A percentile compares a stretch with the other conserved stretches of the same genome.
Conservation (phyloP, 2,888 invertebrate genomes). For the Clunio marinus region DNA sequence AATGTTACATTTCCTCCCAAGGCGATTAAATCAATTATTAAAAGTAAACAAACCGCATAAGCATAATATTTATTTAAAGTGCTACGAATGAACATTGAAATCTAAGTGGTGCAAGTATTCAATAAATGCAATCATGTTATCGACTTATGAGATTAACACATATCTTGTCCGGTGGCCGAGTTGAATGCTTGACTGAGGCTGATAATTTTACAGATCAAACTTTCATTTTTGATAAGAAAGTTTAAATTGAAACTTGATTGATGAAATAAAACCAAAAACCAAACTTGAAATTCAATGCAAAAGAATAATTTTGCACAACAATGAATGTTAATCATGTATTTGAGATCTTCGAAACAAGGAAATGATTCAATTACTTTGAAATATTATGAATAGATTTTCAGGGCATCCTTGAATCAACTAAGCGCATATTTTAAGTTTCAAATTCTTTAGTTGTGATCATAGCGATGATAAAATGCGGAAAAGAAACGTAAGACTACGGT, state of each 20-base stretch:
- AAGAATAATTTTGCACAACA: background rate
- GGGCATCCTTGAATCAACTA: slow-evolving; percentile 4
- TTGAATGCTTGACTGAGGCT: background rate
- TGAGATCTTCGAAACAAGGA: background rate
- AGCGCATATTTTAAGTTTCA: background rate
- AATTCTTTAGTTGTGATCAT: background rate
- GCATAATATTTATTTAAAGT: no score
- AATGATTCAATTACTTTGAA: slow-evolving; percentile 17
- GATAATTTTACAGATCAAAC: background rate
- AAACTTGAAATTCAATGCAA: background rate
- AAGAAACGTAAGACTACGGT: background rate
- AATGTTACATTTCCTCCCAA: slow-evolving; percentile 1
- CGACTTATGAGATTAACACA: no score
- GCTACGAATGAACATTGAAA: no score
- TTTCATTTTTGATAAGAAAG: background rate
- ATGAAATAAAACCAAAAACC: background rate
- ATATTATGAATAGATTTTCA: background rate
- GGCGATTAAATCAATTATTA: slow-evolving; percentile 1
- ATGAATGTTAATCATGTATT: background rate
- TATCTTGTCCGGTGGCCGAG: no score
- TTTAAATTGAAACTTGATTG: background rate
- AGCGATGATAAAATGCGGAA: slow-evolving; percentile 18
- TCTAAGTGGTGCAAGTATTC: no score
- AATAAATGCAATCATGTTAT: no score
- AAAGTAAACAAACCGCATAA: slow-evolving; percentile 13